These are phyloP conservation scores for Prosopocoilus inquinatus DNA, from an alignment of 2,888 invertebrate species.

Conservation along the genomic window DNA sequence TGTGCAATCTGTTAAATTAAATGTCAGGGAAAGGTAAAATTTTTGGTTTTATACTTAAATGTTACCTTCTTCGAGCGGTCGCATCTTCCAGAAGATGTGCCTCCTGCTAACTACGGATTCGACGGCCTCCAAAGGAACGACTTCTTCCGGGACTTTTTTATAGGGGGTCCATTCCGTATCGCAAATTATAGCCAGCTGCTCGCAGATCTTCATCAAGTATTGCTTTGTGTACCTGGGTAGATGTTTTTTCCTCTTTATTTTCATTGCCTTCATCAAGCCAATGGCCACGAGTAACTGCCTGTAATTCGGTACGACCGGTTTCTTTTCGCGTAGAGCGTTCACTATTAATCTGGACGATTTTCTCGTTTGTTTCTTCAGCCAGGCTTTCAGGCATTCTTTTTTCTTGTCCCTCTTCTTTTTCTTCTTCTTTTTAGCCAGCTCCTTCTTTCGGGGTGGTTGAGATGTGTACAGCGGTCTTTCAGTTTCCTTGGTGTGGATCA, in stretches of 20 bases:
- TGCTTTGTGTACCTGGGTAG: slow-evolving; percentile 18
- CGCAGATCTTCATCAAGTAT: slow-evolving; percentile 22
- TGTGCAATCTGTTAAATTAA: neutral
- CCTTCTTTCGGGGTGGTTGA: slow-evolving; percentile 12
- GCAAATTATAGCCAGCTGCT: slow-evolving; percentile 21
- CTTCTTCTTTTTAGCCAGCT: slow-evolving; percentile 8
- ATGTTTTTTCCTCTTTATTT: slow-evolving; percentile 8
- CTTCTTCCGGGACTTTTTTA: slow-evolving; percentile 5
- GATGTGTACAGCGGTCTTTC: slow-evolving; percentile 12
- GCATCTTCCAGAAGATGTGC: slow-evolving; percentile 13
- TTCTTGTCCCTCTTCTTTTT: slow-evolving; percentile 9
- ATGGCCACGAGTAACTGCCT: slow-evolving; percentile 24
- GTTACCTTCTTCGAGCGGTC: slow-evolving; percentile 4
- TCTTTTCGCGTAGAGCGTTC: slow-evolving; percentile 2
- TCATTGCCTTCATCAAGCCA: slow-evolving; percentile 15
- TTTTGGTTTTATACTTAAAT: too few species aligned
- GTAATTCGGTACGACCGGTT: slow-evolving; percentile 21
- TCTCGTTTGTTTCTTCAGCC: slow-evolving; percentile 10
- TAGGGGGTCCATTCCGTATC: slow-evolving; percentile 25
- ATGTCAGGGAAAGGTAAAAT: too few species aligned
- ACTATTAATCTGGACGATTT: slow-evolving; percentile 7
- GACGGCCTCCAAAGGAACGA: slow-evolving; percentile 1
- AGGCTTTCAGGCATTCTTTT: slow-evolving; percentile 11
- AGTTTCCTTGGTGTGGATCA: slow-evolving; percentile 22
- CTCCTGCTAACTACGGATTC: slow-evolving; percentile 11